phyloP scores from a whole-genome alignment of 30 jellyfish, hydroid and myxozoan genomes.

The Cassiopea xamachana region DNA sequence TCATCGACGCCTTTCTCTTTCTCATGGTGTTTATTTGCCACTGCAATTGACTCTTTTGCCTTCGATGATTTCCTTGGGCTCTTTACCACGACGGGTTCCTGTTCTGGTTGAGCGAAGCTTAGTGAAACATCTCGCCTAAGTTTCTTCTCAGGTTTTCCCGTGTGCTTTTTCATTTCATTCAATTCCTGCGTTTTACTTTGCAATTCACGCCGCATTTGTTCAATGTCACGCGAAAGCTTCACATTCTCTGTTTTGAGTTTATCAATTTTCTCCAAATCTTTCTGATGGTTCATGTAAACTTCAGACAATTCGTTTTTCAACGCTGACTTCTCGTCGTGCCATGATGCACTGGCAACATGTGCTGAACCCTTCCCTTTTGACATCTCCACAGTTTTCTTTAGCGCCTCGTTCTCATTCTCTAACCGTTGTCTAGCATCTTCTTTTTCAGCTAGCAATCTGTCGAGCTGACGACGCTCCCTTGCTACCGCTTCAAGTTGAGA shows the following conservation, averaged over 20 bases:
- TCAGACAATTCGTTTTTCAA: conserved; percentile 55
- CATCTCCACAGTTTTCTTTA: conserved; percentile 29
- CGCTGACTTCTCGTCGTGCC: conserved; percentile 57
- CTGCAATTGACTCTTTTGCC: conserved; percentile 1
- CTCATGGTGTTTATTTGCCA: not conserved
- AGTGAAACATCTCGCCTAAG: conserved; percentile 20
- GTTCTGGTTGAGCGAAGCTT: conserved; percentile 30
- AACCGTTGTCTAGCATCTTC: conserved; percentile 53
- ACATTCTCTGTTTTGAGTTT: conserved; percentile 31
- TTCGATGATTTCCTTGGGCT: not conserved
- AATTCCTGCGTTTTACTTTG: conserved; percentile 42
- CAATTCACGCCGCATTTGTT: conserved; percentile 42
- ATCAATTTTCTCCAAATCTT: conserved; percentile 50
- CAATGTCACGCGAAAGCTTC: conserved; percentile 47
- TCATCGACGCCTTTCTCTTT: conserved; percentile 14
- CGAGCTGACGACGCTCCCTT: conserved; percentile 71
- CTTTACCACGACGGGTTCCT: conserved; percentile 38
- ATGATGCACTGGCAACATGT: conserved; percentile 29
- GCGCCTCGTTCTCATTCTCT: conserved; percentile 51
- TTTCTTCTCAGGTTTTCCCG: not conserved
- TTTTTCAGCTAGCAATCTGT: conserved; percentile 53
- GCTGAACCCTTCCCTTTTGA: conserved; percentile 15
- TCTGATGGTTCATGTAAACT: conserved; percentile 68
- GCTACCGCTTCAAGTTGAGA: conserved; percentile 71
- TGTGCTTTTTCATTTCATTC: not conserved